Evolutionary conservation across 2,797 vertebrate species (phyloP).

Genomic region (Hippocampus kuda): DNA sequence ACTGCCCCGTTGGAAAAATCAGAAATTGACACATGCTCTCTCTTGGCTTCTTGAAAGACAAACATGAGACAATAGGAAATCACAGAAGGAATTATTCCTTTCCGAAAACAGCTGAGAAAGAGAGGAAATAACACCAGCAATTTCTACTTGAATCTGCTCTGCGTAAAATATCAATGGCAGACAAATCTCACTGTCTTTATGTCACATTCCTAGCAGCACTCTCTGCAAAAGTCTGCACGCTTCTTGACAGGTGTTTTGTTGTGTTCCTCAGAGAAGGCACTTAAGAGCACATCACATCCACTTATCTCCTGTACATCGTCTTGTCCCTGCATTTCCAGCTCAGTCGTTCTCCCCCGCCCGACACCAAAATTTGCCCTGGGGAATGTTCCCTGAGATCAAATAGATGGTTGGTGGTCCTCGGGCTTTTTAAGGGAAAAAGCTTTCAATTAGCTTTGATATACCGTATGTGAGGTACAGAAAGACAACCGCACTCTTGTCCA

Average conservation of each 20-base stretch:
- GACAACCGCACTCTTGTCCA: constrained; percentile 44
- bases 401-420: constrained; percentile 21
- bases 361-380: background rate
- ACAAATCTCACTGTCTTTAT: background rate
- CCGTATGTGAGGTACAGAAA: constrained; percentile 37
- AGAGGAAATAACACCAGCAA: background rate
- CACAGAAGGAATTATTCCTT: background rate
- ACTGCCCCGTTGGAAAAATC: background rate
- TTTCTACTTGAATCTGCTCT: background rate
- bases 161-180: background rate
- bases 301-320: background rate
- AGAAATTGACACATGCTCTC: background rate
- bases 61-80: no score
- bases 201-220: background rate
- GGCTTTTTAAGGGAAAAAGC: constrained; percentile 19
- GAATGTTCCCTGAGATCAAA: constrained; percentile 25
- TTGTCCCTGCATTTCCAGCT: background rate
- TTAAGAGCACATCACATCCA: background rate
- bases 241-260: background rate
- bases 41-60: background rate
- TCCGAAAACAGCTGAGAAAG: background rate
- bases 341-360: background rate
- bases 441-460: constrained; percentile 34
- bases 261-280: background rate
- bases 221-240: background rate